Evolutionary conservation across 2,888 invertebrate genomes (phyloP).

Genomic region (Zeuzera pyrina): DNA sequence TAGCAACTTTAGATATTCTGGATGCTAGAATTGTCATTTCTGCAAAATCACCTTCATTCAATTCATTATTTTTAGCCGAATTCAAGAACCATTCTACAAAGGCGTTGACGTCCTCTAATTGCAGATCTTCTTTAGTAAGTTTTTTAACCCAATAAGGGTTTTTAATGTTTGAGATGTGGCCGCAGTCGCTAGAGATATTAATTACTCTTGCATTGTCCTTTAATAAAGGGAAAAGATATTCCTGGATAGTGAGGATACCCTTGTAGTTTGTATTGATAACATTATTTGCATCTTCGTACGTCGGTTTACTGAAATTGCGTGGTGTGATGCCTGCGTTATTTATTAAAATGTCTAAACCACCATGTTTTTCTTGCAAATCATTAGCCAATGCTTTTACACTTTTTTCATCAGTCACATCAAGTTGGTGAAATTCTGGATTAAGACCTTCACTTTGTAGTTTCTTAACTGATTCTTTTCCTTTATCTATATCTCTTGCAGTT

Average conservation of each 20-base stretch:
- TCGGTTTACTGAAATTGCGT: constrained; percentile 1
- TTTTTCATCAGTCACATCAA: constrained; percentile 5
- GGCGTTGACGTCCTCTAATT: constrained; percentile 18
- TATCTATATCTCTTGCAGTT: neutral
- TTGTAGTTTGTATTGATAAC: constrained; percentile 6
- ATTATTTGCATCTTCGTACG: constrained; percentile 4
- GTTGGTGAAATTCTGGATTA: constrained; percentile 2
- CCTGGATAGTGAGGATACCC: constrained; percentile 1
- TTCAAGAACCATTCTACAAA: constrained; percentile 24
- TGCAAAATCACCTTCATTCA: constrained; percentile 19
- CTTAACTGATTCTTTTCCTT: constrained; percentile 4
- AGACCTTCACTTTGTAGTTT: constrained; percentile 3
- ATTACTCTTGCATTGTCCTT: constrained; percentile 23
- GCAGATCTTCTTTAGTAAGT: constrained; percentile 16
- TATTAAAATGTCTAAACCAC: constrained; percentile 5
- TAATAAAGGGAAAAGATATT: constrained; percentile 18
- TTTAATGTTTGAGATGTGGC: constrained; percentile 22
- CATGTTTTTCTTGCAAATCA: constrained; percentile 3
- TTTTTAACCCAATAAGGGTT: constrained; percentile 21
- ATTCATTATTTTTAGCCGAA: constrained; percentile 16
- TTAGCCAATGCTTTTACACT: constrained; percentile 3
- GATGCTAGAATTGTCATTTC: constrained; percentile 17
- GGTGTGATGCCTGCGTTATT: constrained; percentile 4
- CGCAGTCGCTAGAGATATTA: constrained; percentile 23
- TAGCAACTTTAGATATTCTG: constrained; percentile 21